These are phyloP conservation scores for Umimayanthus chanpuru DNA, from an alignment of 92 coral and sea anemone species.

Conservation along the genomic window DNA sequence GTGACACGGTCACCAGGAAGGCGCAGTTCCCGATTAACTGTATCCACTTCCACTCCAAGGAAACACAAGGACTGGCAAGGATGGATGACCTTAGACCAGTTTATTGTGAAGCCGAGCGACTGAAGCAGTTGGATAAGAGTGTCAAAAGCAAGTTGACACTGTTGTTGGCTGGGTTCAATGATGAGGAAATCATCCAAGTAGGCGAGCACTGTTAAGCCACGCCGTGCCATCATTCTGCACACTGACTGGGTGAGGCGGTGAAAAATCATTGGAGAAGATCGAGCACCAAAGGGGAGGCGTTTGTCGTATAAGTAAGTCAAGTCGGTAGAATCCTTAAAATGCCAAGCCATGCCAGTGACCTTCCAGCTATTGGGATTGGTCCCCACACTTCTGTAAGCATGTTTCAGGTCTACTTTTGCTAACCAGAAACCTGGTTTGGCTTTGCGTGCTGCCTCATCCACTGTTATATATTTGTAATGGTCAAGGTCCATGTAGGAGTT, in stretches of 20 bases:
- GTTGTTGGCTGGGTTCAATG: constrained; percentile 35
- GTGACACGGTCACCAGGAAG: constrained; percentile 46
- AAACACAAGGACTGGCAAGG: constrained; percentile 48
- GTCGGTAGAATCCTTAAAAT: constrained; percentile 21
- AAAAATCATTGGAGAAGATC: constrained; percentile 34
- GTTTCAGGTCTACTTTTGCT: constrained; percentile 35
- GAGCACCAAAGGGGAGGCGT: constrained; percentile 42
- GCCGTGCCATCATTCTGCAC: constrained; percentile 47
- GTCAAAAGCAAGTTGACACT: constrained; percentile 30
- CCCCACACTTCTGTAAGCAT: constrained; percentile 46
- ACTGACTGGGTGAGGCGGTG: constrained; percentile 45
- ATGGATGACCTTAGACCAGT: constrained; percentile 49
- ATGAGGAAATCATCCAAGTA: constrained; percentile 48
- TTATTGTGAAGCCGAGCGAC: constrained; percentile 43
- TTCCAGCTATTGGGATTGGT: constrained; percentile 51
- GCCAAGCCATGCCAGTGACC: constrained; percentile 50
- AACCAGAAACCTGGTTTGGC: constrained; percentile 41
- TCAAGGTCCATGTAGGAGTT: constrained; percentile 50
- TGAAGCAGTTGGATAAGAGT: constrained; percentile 32
- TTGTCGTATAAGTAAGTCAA: constrained; percentile 42
- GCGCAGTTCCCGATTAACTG: constrained; percentile 44
- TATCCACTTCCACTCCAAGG: constrained; percentile 54
- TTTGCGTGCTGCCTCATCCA: constrained; percentile 42
- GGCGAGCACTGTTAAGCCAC: constrained; percentile 45
- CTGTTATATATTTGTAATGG: constrained; percentile 46